Evolutionary conservation across 2,113 vertebrate genomes (phyloP), one percentile per base, ranked within the genome.

Genomic region (Peucedramus taeniatus): DNA sequence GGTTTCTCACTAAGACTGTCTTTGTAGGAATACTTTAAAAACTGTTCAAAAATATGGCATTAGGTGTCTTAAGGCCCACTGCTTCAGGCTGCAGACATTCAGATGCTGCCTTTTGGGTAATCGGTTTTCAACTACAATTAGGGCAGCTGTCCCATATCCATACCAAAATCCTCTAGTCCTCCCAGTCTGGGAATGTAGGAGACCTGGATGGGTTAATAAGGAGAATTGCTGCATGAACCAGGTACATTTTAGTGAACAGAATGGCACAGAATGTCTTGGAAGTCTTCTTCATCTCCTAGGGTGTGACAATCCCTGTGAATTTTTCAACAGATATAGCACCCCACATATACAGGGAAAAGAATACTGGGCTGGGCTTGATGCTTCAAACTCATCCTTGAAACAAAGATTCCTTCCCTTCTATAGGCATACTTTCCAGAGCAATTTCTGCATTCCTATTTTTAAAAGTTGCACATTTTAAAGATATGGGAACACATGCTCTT

Each of bases 361-460:
- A 85, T 18, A 51, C 49, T 91, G 69, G 6, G 18, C 27, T 84
- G 57, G 40, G 19, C 47, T 74, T 90, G 17, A 49, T 89, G 49
- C 28, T 81, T 77, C 45, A 61, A 78, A 92, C 64, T 68, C 24
- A 27, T 37, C 42, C 75, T 82, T 82, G 49, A 84, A 78, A n/a
- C 31, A 78, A 74, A 13, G 61, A 65, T 72, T 60, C 37, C 27
- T 87, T 44, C 39, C 39, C 53, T 89, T 95, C 83, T 94, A 68
- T n/a, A 71, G 28, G n/a, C 28, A 0, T 44, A 22, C 31, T 74
- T 88, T 54, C 33, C 45, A 27, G 9, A 85, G 57, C 22, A 84
- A 45, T 88, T 96, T 94, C 84, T 93, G 50, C 83, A 84, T 82
- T 94, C 69, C 81, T 94, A 53, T 80, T 91, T 95, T 90, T 89